phyloP scores from a whole-genome alignment of 2,113 vertebrate species.

The Pterocles burchelli region DNA sequence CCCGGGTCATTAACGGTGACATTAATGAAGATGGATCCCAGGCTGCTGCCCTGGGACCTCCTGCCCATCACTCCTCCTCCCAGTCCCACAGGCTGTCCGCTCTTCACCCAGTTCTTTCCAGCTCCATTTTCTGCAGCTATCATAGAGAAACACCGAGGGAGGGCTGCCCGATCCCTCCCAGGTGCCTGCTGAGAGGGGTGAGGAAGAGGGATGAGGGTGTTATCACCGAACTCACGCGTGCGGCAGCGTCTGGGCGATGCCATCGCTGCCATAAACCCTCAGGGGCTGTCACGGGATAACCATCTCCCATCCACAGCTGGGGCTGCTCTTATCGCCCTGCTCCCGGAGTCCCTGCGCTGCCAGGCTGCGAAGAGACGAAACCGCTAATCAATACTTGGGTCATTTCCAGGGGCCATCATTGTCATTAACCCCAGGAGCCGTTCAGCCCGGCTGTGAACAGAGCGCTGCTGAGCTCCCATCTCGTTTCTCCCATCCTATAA shows the following conservation, averaged over 20 bases:
- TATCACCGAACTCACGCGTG: not conserved
- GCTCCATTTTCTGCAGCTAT: not conserved
- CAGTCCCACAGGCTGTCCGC: rapidly evolving
- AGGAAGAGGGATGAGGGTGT: not conserved
- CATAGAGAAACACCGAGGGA: rapidly evolving
- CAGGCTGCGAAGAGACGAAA: not conserved
- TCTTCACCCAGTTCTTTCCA: not conserved
- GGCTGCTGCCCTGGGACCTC: not conserved
- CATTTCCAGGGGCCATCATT: not conserved
- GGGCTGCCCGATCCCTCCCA: not conserved
- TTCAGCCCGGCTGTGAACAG: not conserved
- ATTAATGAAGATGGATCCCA: rapidly evolving
- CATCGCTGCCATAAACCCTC: not conserved
- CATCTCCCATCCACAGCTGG: not conserved
- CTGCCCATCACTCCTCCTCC: not conserved
- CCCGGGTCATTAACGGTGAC: not conserved
- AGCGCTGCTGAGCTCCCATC: too few relatives aligned
- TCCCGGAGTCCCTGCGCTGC: not conserved
- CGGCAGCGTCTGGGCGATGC: not conserved
- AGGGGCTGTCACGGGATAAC: not conserved
- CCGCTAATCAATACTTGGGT: not conserved
- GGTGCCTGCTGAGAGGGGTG: not conserved
- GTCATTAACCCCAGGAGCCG: not conserved
- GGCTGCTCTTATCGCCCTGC: not conserved
- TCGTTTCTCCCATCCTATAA: not conserved